A percentile compares a stretch with the other conserved stretches of the same genome.
These are phyloP conservation scores for Pseudocheirus occidentalis DNA, from an alignment of 2,797 vertebrate genomes.

Conservation along the genomic window DNA sequence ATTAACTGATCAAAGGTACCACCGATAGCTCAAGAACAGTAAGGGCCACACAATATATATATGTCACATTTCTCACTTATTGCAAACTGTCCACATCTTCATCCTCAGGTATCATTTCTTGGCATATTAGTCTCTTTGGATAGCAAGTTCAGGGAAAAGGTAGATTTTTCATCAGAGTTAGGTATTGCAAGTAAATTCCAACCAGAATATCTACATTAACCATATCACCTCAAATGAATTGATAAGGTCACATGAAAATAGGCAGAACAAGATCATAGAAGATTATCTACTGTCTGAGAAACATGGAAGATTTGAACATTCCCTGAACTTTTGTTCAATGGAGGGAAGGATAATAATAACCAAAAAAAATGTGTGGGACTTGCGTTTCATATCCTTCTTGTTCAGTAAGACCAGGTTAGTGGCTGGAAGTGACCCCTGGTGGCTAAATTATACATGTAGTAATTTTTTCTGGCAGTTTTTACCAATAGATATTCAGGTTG, in stretches of 20 bases:
- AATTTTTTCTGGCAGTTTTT: conserved; percentile 41
- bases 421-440: neutral
- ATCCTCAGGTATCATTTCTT: neutral
- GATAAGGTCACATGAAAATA: neutral
- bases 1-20: neutral
- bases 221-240: neutral
- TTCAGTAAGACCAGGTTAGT: neutral
- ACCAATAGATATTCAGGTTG: conserved; percentile 68
- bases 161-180: neutral
- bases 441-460: neutral
- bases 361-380: neutral
- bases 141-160: neutral
- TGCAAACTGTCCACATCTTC: neutral
- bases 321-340: neutral
- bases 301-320: neutral
- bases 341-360: neutral
- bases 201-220: neutral
- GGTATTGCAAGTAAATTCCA: neutral
- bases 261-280: neutral
- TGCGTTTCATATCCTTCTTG: neutral
- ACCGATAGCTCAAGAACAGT: neutral
- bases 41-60: neutral
- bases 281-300: neutral
- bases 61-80: neutral
- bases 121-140: neutral